Base-by-base conservation (phyloP, 1,140 invertebrate genomes). In the Zaprionus nigranus region DNA sequence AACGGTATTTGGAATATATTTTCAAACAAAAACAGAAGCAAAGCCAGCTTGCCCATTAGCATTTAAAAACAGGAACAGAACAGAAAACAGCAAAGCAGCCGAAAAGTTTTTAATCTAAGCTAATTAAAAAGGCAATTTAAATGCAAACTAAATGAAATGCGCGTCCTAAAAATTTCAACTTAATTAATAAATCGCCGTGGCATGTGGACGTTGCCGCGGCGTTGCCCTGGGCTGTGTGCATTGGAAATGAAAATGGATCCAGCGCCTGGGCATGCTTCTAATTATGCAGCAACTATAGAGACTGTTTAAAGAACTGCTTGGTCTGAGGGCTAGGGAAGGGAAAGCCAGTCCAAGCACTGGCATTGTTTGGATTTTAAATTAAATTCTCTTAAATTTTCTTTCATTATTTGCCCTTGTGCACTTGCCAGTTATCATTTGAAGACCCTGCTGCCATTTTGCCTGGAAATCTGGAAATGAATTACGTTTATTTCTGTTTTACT, bases 51-150 rank as follows among this genome's bases (percentile, higher is more conserved):
- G 60, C 60, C 56, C 51, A 1, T 12, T 51, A 62, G 40, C 63
- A 60, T 64, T 56, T 56, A 65, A 59, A 80, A 62, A 54, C n/a
- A 46, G n/a, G 2, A 17, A 20, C 40, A 46, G 40, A 46, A 17
- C n/a, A 43, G 40, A 43, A 6, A 43, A 46, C 30, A 43, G 57
- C n/a, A 46, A 1, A 40, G 22, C 15, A 65, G 12, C 51, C 43
- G 22, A 66, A 75, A 83, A 82, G 60, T 82, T 83, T 76, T 73
- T 76, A 68, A 79, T 79, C 77, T 76, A 59, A 76, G 65, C 73
- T 82, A 82, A 83, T 83, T 83, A 76, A 79, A 79, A 79, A 79
- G 46, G 30, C 65, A 82, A 79, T 83, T 83, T 83, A 82, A 73
- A 77, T 83, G 81, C 81, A 79, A 77, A 74, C 76, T 79, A 79